Conservation (phyloP, 2,797 vertebrate genomes). For the Rachycentron canadum region DNA sequence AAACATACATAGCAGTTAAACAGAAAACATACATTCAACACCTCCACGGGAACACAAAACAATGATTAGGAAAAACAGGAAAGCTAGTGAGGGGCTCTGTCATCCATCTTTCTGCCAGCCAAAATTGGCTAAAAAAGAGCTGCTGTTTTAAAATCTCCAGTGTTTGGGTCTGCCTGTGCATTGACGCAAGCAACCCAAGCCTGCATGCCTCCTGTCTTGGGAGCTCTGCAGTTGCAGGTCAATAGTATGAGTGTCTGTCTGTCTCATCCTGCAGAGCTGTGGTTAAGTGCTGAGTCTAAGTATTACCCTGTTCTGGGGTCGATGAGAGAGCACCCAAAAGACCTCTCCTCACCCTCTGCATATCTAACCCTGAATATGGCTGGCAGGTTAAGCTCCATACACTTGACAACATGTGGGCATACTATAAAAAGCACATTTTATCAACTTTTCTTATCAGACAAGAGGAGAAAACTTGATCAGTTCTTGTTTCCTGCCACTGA, state of each 20-base stretch:
- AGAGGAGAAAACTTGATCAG: background rate
- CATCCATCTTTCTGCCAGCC: conserved; percentile 12
- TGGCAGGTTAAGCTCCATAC: background rate
- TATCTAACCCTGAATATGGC: conserved; percentile 26
- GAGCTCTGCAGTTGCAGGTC: conserved; percentile 78
- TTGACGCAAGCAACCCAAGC: conserved; percentile 27
- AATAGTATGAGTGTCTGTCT: conserved; percentile 78
- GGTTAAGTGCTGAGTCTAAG: conserved; percentile 74
- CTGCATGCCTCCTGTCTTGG: conserved; percentile 50
- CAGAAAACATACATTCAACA: conserved; percentile 17
- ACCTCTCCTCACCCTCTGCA: conserved; percentile 54
- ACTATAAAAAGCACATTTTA: background rate
- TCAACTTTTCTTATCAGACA: background rate
- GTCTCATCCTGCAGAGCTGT: conserved; percentile 71
- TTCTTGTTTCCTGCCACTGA: conserved; percentile 14
- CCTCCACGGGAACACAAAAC: conserved; percentile 35
- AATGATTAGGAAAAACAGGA: conserved; percentile 49
- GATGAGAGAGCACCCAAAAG: conserved; percentile 69
- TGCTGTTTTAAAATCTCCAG: conserved; percentile 5
- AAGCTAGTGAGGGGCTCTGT: background rate
- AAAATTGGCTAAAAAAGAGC: background rate
- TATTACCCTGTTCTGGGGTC: conserved; percentile 75
- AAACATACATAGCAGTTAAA: conserved; percentile 1
- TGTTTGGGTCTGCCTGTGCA: conserved; percentile 18
- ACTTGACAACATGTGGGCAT: background rate